Base-by-base conservation (phyloP, 2,797 vertebrate species). In the Acrocephalus scirpaceus region DNA sequence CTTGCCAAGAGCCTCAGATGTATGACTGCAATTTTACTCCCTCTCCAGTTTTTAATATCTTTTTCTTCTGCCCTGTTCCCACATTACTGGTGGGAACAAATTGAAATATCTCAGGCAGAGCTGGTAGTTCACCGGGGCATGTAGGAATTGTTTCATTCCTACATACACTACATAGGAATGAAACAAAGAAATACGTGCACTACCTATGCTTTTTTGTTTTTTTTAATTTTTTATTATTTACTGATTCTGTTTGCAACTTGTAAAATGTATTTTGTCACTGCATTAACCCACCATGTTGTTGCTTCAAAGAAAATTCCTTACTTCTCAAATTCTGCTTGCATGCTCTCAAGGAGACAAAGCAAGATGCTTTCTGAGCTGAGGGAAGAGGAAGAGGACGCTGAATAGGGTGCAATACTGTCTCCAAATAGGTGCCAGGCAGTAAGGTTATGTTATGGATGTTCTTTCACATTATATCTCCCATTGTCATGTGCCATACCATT, bases 311-410 rank as follows among this genome's bases (percentile, higher is more conserved):
- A 86, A 91, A 67, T 57, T 23, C 32, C 65, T 90, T 42, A 95
- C 58, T 95, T 96, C 90, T 96, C 40, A 26, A 95, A 81, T 90
- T 94, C 94, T 96, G 72, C 88, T 96, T 96, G 65, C 96, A 97
- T 97, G 95, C 95, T 74, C 86, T 92, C 95, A 97, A 98, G 98
- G 98, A 97, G 90, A 85, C 97, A 88, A 95, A 95, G 51, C 97
- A 95, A 80, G 97, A 96, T 82, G 77, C 92, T 56, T 82, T 91
- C 94, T 98, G 96, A 98, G 65, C 74, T 56, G 67, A 40, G 92
- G 34, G 27, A 88, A 70, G 87, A 95, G 70, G 90, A 96, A 53
- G 95, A 97, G 77, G 93, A 96, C 13, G 15, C 69, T 83, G 73
- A 34, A 93, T 79, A 88, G 45, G 73, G 79, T 82, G 48, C 89